Evolutionary conservation across 2,797 vertebrate species (phyloP).

Genomic region (Orestias chungarensis): DNA sequence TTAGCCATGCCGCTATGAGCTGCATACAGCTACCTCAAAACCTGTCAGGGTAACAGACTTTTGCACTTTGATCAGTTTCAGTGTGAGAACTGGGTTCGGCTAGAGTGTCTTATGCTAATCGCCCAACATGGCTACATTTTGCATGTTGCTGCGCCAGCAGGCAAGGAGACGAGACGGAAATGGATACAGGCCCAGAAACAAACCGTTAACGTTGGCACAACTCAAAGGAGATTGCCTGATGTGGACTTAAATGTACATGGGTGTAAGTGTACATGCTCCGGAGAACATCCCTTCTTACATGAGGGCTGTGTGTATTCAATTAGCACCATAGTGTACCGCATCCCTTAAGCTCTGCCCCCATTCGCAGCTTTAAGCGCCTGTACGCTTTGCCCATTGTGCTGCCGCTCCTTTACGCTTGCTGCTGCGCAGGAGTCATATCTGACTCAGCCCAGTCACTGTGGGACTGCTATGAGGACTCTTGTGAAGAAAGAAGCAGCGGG

Average conservation of each 20-base stretch:
- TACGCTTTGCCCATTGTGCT: slow-evolving; percentile 32
- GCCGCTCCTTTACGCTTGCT: slow-evolving; percentile 46
- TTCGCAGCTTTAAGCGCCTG: slow-evolving; percentile 3
- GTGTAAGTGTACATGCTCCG: slow-evolving; percentile 7
- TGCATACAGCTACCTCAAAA: neutral
- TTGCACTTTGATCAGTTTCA: neutral
- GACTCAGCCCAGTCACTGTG: slow-evolving; percentile 56
- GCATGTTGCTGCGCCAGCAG: slow-evolving; percentile 39
- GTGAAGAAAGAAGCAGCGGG: slow-evolving; percentile 46
- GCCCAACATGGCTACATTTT: slow-evolving; percentile 24
- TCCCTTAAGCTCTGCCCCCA: slow-evolving; percentile 23
- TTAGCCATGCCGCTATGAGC: neutral
- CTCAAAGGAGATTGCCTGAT: slow-evolving; percentile 31
- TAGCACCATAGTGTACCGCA: slow-evolving; percentile 22
- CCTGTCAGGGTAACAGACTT: neutral
- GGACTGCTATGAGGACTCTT: slow-evolving; percentile 53
- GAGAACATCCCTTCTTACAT: slow-evolving; percentile 39
- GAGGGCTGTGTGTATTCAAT: slow-evolving; percentile 41
- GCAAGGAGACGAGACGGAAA: slow-evolving; percentile 58
- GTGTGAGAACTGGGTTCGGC: neutral
- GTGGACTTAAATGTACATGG: slow-evolving; percentile 32
- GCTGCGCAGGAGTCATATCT: slow-evolving; percentile 61
- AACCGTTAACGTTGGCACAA: slow-evolving; percentile 47
- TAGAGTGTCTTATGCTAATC: slow-evolving; percentile 22
- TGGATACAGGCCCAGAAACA: slow-evolving; percentile 45